These are phyloP conservation scores for Haemorhous mexicanus DNA, from an alignment of 2,113 vertebrate genomes.

Conservation along the genomic window DNA sequence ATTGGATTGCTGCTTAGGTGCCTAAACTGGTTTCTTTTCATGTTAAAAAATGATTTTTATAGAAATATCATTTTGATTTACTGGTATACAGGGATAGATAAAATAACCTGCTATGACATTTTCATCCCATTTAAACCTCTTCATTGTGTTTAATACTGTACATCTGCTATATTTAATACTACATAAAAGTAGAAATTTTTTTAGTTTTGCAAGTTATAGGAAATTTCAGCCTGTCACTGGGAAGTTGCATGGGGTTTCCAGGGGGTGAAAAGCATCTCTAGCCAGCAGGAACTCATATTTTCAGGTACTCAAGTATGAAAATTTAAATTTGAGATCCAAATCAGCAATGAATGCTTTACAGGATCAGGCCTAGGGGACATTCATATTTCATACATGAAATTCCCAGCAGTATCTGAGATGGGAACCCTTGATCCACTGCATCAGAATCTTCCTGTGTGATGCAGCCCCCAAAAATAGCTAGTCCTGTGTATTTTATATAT, in stretches of 20 bases:
- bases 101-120: background rate
- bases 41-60: background rate
- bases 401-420: background rate
- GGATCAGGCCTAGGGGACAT: background rate
- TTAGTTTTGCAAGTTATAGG: background rate
- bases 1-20: constrained; percentile 36
- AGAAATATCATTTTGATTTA: constrained; percentile 39
- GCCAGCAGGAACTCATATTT: background rate
- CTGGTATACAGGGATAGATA: constrained; percentile 2
- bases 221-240: background rate
- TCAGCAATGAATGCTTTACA: background rate
- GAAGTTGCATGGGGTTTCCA: background rate
- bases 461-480: background rate
- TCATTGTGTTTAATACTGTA: background rate
- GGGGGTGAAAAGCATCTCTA: background rate
- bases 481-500: constrained; percentile 18
- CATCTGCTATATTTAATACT: background rate
- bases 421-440: background rate
- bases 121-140: background rate
- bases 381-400: background rate
- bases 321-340: background rate
- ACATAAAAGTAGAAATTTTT: background rate
- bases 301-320: background rate
- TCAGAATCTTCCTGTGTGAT: background rate
- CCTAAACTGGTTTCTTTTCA: constrained; percentile 33